Evolutionary conservation across 2,797 vertebrate species (phyloP).

Genomic region (Aulostomus chinensis): DNA sequence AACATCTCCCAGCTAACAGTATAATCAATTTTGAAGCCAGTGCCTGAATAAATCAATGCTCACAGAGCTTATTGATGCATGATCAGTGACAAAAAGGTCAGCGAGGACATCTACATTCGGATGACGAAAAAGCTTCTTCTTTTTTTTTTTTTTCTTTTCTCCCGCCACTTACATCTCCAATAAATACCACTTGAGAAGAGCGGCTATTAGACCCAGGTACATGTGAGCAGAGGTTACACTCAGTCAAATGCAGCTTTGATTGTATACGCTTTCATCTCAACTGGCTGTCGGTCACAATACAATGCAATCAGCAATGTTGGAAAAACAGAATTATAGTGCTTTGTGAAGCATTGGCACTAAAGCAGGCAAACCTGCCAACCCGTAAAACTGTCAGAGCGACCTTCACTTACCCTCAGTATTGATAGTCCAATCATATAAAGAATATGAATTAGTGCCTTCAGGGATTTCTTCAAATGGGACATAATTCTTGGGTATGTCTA

Average conservation of each 20-base stretch:
- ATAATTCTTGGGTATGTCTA: conserved; percentile 69
- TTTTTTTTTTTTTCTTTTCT: no score
- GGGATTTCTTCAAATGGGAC: conserved; percentile 68
- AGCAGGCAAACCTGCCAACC: conserved; percentile 47
- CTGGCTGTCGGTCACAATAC: conserved; percentile 39
- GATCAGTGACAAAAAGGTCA: conserved; percentile 16
- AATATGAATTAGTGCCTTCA: conserved; percentile 73
- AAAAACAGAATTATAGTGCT: conserved; percentile 31
- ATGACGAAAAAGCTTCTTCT: no score
- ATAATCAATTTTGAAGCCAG: neutral
- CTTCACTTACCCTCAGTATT: conserved; percentile 77
- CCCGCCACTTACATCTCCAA: conserved; percentile 1
- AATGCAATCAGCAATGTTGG: conserved; percentile 41
- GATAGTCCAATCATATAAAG: conserved; percentile 75
- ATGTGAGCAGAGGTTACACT: conserved; percentile 29
- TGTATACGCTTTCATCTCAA: conserved; percentile 51
- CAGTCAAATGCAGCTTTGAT: conserved; percentile 50
- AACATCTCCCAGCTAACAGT: neutral
- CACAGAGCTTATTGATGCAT: conserved; percentile 22
- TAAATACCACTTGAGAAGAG: conserved; percentile 8
- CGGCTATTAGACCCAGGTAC: conserved; percentile 8
- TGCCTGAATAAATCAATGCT: conserved; percentile 10
- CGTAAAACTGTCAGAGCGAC: conserved; percentile 72
- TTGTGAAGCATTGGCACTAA: conserved; percentile 31
- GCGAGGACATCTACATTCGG: conserved; percentile 6